These are phyloP conservation scores for Nasonia longicornis DNA, from an alignment of 1,140 invertebrate species.

Conservation along the genomic window DNA sequence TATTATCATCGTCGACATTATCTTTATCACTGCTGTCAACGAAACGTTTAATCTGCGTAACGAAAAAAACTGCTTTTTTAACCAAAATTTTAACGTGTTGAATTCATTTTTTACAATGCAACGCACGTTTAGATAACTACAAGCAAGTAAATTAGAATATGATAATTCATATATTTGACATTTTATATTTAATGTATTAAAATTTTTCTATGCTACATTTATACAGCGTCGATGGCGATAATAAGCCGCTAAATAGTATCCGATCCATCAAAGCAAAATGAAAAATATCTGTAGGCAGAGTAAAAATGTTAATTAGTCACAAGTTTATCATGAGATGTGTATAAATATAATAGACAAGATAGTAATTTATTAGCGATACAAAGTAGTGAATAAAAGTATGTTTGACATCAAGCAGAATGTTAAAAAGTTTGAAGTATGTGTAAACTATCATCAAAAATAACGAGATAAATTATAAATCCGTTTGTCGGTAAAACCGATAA, in stretches of 20 bases:
- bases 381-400: conserved; percentile 41
- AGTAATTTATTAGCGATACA: conserved; percentile 63
- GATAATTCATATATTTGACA: conserved; percentile 45
- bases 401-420: conserved; percentile 29
- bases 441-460: conserved; percentile 36
- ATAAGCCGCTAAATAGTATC: conserved; percentile 59
- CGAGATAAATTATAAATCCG: conserved; percentile 45
- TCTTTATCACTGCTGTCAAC: conserved; percentile 29
- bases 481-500: conserved; percentile 41
- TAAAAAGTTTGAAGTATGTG: conserved; percentile 38
- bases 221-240: conserved; percentile 45
- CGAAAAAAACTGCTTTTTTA: neutral
- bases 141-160: conserved; percentile 30
- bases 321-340: conserved; percentile 60
- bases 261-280: conserved; percentile 59
- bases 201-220: conserved; percentile 38
- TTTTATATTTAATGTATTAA: conserved; percentile 41
- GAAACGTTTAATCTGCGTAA: conserved; percentile 21
- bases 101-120: neutral
- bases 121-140: conserved; percentile 25
- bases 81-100: neutral
- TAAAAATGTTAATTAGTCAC: conserved; percentile 62
- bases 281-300: conserved; percentile 37
- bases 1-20: neutral
- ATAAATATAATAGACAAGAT: conserved; percentile 61